Base-by-base conservation (phyloP, 2,888 invertebrate genomes). In the Drosophila yooni region DNA sequence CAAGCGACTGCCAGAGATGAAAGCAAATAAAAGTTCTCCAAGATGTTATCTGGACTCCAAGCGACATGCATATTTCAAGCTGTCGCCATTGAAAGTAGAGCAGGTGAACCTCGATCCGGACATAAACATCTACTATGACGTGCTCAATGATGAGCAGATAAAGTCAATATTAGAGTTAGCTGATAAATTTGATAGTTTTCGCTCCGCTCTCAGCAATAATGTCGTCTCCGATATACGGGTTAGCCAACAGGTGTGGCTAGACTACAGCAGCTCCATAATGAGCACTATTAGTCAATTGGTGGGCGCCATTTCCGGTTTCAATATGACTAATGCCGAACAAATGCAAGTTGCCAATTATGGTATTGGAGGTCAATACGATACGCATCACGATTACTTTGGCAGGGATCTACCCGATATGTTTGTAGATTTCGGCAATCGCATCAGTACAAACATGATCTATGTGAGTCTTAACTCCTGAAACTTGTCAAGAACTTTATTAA, bases 281-380 rank as follows among this genome's bases (percentile, higher is more conserved):
- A 25, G n/a, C 0, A 51, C 48, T 21, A 18, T 86, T 0, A 57
- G 74, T 6, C 38, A 58, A 0, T 15, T 79, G 0, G 73, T 88
- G 4, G 95, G 95, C 59, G 95, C 96, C 91, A 95, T 99, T 94
- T 97, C 98, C 11, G 97, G 97, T 18, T 94, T 99, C 72, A 95
- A 95, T 53, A 95, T 98, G 94, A 93, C 94, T 18, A 97, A 98
- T 0, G 98, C 98, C 0, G 99, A 99, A 93, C 97, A 97, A 88
- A 94, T 99, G 82, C 99, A 99, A 94, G 97, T 99, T 59, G 99
- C 98, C 74, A 99, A 99, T 94, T 99, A 99, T 93, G 99, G 99
- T 15, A 97, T 99, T 80, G 99, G 99, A 1, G 99, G 99, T 0
- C 99, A 99, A 92, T 99, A 99, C 92, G 98, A 98, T 88, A 98